Percentiles rank a stretch among this genome's conserved stretches.
phyloP scores from a whole-genome alignment of 2,888 invertebrate genomes.

The Drosophila prolongata region DNA sequence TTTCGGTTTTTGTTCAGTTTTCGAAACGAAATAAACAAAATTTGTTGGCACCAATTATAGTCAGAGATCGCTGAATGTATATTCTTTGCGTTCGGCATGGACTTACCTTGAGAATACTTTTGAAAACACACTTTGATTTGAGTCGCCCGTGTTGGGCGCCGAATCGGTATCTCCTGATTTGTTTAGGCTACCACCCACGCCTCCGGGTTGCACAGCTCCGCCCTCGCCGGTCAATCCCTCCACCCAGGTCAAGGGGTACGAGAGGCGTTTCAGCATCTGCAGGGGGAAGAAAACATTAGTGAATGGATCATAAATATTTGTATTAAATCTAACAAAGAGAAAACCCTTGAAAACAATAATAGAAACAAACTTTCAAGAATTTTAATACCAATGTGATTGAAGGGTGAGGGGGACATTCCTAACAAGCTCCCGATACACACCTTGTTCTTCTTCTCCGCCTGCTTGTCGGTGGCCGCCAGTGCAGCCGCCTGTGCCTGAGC shows the following conservation, averaged over 20 bases:
- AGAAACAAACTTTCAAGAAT: too few species aligned
- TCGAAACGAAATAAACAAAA: conserved; percentile 66
- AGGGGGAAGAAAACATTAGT: neutral
- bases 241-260: conserved; percentile 96
- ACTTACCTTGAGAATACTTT: conserved; percentile 95
- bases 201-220: conserved; percentile 85
- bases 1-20: conserved; percentile 41
- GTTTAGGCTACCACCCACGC: conserved; percentile 84
- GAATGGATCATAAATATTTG: neutral
- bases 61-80: conserved; percentile 23
- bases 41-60: conserved; percentile 66
- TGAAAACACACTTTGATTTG: conserved; percentile 91
- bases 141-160: conserved; percentile 85
- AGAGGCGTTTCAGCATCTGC: conserved; percentile 96
- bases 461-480: conserved; percentile 70
- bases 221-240: conserved; percentile 93
- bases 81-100: conserved; percentile 2
- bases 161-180: conserved; percentile 83
- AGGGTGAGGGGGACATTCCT: too few species aligned
- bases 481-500: conserved; percentile 57
- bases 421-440: conserved; percentile 70
- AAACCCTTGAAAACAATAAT: too few species aligned
- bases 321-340: neutral
- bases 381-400: too few species aligned
- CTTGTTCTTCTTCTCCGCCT: conserved; percentile 90